Conservation (phyloP, 2,888 invertebrate genomes). For the Diplolepis rosae region DNA sequence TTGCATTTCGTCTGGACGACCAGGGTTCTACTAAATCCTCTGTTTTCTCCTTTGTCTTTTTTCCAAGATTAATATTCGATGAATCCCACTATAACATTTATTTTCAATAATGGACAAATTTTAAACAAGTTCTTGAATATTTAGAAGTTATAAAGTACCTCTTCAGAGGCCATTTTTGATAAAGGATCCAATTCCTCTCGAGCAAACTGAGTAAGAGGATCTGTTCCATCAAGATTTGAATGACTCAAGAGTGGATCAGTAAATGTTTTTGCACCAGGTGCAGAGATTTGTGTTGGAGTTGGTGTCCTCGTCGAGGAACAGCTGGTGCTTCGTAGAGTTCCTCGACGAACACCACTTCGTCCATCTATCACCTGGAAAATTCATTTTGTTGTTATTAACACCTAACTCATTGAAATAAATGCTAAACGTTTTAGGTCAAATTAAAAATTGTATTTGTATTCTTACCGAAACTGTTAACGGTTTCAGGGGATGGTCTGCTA, state of each 20-base stretch:
- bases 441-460: conserved; percentile 17
- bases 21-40: conserved; percentile 83
- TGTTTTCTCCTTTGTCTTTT: conserved; percentile 61
- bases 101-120: conserved; percentile 21
- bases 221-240: conserved; percentile 81
- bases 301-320: conserved; percentile 75
- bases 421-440: neutral
- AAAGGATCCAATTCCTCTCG: conserved; percentile 79
- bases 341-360: conserved; percentile 74
- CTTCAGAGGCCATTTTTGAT: conserved; percentile 78
- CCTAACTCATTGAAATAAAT: neutral
- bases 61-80: conserved; percentile 61
- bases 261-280: conserved; percentile 71
- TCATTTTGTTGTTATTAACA: neutral
- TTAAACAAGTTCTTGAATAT: conserved; percentile 6
- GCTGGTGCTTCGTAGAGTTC: conserved; percentile 74
- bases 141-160: conserved; percentile 62
- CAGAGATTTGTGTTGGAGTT: conserved; percentile 68
- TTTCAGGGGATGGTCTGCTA: conserved; percentile 78
- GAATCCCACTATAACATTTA: conserved; percentile 72
- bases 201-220: conserved; percentile 84
- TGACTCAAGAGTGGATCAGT: conserved; percentile 75
- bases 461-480: conserved; percentile 74
- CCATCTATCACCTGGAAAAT: conserved; percentile 76
- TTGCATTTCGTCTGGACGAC: conserved; percentile 83